Conservation (phyloP, 2,888 invertebrate genomes). For the Drosophila algonquin region DNA sequence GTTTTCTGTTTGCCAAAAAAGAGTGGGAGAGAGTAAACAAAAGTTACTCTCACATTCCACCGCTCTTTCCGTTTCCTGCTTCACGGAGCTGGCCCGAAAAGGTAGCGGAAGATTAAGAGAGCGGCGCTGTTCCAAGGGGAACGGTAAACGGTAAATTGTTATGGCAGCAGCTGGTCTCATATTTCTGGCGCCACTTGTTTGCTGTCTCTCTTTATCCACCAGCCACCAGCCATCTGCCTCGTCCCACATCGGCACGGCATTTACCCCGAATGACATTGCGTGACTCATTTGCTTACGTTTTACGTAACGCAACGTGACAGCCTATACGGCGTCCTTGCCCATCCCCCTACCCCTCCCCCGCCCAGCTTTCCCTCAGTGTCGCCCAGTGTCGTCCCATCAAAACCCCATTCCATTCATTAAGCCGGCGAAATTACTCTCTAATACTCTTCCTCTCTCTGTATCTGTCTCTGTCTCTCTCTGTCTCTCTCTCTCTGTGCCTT, state of each 20-base stretch:
- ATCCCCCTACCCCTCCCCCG: not conserved
- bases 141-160: constrained; percentile 45
- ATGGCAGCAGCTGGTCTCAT: constrained; percentile 48
- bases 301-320: constrained; percentile 61
- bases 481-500: constrained; percentile 15
- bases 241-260: constrained; percentile 36
- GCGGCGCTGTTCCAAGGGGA: not conserved
- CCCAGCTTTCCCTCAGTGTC: not conserved
- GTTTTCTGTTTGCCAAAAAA: constrained; percentile 21
- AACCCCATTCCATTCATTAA: constrained; percentile 24
- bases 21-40: constrained; percentile 59
- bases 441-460: not conserved
- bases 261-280: constrained; percentile 77
- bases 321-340: constrained; percentile 25
- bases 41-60: constrained; percentile 31
- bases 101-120: not conserved
- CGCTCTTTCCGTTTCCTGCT: constrained; percentile 20
- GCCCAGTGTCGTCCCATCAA: not conserved
- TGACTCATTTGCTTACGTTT: constrained; percentile 74
- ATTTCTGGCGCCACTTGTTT: constrained; percentile 70
- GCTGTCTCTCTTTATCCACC: constrained; percentile 44
- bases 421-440: constrained; percentile 22
- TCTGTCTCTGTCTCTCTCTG: not conserved
- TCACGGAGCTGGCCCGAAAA: constrained; percentile 3
- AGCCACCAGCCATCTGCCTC: constrained; percentile 39